Conservation (phyloP, 2,113 vertebrate genomes). For the Protobothrops mucrosquamatus region DNA sequence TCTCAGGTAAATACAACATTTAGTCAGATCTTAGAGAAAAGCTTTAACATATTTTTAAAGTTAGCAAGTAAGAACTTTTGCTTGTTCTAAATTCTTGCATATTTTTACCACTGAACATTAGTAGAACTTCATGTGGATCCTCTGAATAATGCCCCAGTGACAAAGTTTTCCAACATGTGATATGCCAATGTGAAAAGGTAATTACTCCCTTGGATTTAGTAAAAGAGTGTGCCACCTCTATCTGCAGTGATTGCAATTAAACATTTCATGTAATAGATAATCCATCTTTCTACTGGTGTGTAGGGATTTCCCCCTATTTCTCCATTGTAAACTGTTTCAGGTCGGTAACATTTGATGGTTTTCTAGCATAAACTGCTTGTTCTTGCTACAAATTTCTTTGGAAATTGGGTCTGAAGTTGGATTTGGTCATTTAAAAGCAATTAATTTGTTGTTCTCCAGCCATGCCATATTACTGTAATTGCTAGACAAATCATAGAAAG, state of each 20-base stretch:
- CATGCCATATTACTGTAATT: no score
- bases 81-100: not conserved
- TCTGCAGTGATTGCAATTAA: not conserved
- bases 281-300: not conserved
- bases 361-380: no score
- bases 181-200: not conserved
- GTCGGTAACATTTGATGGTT: no score
- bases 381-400: no score
- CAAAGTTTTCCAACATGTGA: not conserved
- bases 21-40: not conserved
- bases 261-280: not conserved
- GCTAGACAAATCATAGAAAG: no score
- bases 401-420: no score
- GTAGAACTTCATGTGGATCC: not conserved
- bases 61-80: not conserved
- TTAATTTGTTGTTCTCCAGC: no score
- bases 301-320: not conserved
- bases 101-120: not conserved
- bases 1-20: not conserved
- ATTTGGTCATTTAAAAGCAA: no score
- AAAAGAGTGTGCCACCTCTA: not conserved
- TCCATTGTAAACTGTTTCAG: no score
- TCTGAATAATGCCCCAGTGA: not conserved
- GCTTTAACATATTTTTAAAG: not conserved
- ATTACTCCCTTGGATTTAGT: not conserved